Evolutionary conservation across 1,140 invertebrate species (phyloP).

Genomic region (Whitmania pigra): DNA sequence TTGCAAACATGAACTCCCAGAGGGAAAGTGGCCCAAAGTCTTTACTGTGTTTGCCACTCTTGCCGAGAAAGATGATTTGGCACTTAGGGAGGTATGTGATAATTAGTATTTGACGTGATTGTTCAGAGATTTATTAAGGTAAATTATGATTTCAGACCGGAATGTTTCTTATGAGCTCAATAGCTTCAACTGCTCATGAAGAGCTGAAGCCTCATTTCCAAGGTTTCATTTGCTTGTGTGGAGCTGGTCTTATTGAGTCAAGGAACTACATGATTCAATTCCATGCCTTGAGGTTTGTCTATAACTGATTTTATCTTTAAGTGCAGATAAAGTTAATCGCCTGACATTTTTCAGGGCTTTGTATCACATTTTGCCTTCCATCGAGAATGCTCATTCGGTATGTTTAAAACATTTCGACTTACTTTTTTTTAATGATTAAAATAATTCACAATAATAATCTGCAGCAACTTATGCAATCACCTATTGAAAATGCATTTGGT

Average conservation of each 20-base stretch:
- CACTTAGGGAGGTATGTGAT: constrained; percentile 49
- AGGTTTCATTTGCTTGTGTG: constrained; percentile 48
- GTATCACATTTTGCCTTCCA: neutral
- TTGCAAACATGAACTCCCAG: constrained; percentile 57
- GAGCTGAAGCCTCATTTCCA: constrained; percentile 48
- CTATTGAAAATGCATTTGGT: constrained; percentile 33
- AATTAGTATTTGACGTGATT: neutral
- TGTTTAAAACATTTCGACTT: neutral
- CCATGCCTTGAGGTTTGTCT: constrained; percentile 47
- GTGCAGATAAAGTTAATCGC: neutral
- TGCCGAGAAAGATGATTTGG: constrained; percentile 45
- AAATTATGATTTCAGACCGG: constrained; percentile 46
- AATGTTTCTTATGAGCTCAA: constrained; percentile 52
- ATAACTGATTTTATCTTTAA: constrained; percentile 44
- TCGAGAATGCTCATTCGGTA: neutral
- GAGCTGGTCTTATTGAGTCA: constrained; percentile 45
- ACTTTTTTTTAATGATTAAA: neutral
- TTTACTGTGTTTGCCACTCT: constrained; percentile 54
- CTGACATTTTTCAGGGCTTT: neutral
- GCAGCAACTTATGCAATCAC: neutral
- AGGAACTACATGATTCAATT: constrained; percentile 46
- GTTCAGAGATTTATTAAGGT: constrained; percentile 9
- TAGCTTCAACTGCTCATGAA: constrained; percentile 51
- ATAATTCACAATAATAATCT: neutral
- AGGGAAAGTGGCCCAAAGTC: constrained; percentile 56